These are phyloP conservation scores for Corythoichthys intestinalis DNA, from an alignment of 2,113 vertebrate genomes.

Conservation along the genomic window DNA sequence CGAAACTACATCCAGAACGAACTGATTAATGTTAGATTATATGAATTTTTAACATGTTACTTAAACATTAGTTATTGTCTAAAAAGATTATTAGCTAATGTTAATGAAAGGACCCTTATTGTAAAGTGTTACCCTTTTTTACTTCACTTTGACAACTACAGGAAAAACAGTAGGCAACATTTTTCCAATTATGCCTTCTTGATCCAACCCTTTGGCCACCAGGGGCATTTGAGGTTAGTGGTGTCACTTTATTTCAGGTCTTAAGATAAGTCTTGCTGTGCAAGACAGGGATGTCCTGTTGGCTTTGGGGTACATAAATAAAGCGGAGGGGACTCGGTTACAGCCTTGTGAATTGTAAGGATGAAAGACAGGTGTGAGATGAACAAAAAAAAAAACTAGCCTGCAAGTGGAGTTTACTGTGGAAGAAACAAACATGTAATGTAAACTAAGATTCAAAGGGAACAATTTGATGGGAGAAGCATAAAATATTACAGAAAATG, in stretches of 20 bases:
- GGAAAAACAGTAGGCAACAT: neutral
- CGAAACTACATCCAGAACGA: too few species aligned
- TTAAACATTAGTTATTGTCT: too few species aligned
- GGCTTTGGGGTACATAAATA: conserved; percentile 31
- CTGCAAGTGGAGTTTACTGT: neutral
- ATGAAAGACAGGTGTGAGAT: neutral
- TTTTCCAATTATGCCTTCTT: conserved; percentile 19
- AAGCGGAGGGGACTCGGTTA: conserved; percentile 13
- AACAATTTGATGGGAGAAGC: neutral
- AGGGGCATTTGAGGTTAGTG: conserved; percentile 29
- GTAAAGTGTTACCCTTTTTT: neutral
- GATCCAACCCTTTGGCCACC: conserved; percentile 23
- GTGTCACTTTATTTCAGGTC: conserved; percentile 27
- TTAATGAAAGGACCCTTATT: too few species aligned
- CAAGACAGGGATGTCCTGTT: conserved; percentile 23
- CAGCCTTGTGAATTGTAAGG: conserved; percentile 39
- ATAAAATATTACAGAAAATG: conserved; percentile 13
- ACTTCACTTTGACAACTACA: neutral
- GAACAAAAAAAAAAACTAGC: neutral
- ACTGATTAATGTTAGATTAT: too few species aligned
- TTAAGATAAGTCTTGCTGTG: conserved; percentile 16
- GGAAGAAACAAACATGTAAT: conserved; percentile 15
- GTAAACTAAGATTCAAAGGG: conserved; percentile 1
- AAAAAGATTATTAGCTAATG: too few species aligned
- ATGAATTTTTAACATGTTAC: too few species aligned